Evolutionary conservation across 1,140 invertebrate species (phyloP), one percentile per base, ranked within the genome.

Genomic region (Euura saliciscinereae): DNA sequence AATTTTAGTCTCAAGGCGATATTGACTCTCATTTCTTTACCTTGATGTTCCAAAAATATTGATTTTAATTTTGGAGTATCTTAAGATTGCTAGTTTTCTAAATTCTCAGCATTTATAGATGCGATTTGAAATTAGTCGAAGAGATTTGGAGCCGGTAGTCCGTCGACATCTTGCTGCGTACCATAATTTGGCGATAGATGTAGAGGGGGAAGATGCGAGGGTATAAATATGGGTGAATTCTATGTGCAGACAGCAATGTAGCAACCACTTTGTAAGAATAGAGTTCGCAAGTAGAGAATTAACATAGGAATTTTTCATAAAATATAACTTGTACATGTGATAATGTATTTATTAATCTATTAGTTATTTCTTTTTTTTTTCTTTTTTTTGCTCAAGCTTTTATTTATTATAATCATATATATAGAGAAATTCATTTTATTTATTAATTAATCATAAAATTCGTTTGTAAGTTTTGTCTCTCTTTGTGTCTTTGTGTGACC

Each of bases 151-250:
- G 28, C 28, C 28, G 28, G 28, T 1, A 28, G 28, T 28, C 28
- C 28, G 28, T 28, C 28, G 28, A 28, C 28, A 28, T 28, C n/a
- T n/a, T n/a, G n/a, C n/a, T n/a, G n/a, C n/a, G n/a, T n/a, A n/a
- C n/a, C n/a, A n/a, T n/a, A n/a, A 28, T 28, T 28, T 28, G 5
- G 13, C 28, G 13, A 67, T n/a, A 67, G 10, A n/a, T 67, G 66
- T 44, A 43, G 66, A 13, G 42, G 44, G 51, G 13, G 51, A 59
- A 59, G 13, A 59, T 8, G 5, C 7, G 10, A 67, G 43, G 66
- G 66, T 11, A 67, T 67, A 85, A 84, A 83, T 81, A 84, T 71
- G 71, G 45, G 72, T 45, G 51, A 76, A 78, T 78, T 80, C 76
- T 13, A 76, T 78, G 45, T 69, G 71, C 70, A 69, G 74, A 46